These are phyloP conservation scores for Octomys mimax DNA, from an alignment of 2,797 vertebrate species.

Conservation along the genomic window DNA sequence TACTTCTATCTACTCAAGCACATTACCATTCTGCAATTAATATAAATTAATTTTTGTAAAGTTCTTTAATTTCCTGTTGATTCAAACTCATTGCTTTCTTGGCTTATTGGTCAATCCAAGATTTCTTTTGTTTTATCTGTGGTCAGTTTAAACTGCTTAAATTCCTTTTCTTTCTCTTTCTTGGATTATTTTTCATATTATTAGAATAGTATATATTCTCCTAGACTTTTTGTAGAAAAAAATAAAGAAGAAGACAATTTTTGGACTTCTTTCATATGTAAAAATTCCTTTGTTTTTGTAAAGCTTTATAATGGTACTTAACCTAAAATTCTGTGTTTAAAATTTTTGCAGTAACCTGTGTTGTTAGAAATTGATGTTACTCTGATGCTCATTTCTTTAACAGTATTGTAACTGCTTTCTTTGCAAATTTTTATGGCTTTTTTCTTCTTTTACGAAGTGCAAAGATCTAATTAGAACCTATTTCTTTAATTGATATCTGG, in stretches of 20 bases:
- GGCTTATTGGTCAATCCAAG: neutral
- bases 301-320: neutral
- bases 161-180: constrained; percentile 22
- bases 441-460: constrained; percentile 10
- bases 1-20: neutral
- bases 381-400: neutral
- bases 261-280: constrained; percentile 11
- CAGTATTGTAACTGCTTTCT: neutral
- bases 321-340: constrained; percentile 44
- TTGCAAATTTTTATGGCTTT: constrained; percentile 32
- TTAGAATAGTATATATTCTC: neutral
- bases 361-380: neutral
- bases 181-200: constrained; percentile 43
- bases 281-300: constrained; percentile 49
- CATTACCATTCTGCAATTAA: neutral
- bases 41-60: neutral
- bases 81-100: constrained; percentile 36
- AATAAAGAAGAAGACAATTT: neutral
- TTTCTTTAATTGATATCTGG: neutral
- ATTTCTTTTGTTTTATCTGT: constrained; percentile 38
- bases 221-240: constrained; percentile 40
- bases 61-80: constrained; percentile 37
- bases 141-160: neutral
- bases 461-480: neutral
- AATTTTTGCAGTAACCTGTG: neutral